A percentile compares a stretch with the other conserved stretches of the same genome.
These are phyloP conservation scores for Drosophila ogumai DNA, from an alignment of 1,140 invertebrate genomes.

Conservation along the genomic window DNA sequence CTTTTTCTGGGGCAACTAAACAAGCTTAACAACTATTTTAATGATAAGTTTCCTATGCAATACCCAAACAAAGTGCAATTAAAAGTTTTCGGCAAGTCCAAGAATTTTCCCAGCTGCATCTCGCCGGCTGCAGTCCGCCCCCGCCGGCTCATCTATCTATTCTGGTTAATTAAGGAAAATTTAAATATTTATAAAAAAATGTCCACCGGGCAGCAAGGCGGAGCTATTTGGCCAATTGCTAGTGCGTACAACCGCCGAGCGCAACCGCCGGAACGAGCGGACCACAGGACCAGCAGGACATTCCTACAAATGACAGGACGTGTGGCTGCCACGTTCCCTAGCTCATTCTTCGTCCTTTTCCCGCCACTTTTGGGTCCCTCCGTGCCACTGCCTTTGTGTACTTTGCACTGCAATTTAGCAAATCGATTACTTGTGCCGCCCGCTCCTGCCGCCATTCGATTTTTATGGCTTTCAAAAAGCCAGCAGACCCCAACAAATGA, in stretches of 20 bases:
- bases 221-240: slow-evolving; percentile 37
- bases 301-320: slow-evolving; percentile 57
- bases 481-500: slow-evolving; percentile 71
- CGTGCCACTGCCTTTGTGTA: slow-evolving; percentile 56
- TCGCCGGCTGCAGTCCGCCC: neutral
- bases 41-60: slow-evolving; percentile 61
- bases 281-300: slow-evolving; percentile 45
- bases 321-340: slow-evolving; percentile 16
- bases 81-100: slow-evolving; percentile 55
- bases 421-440: slow-evolving; percentile 74
- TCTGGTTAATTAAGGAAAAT: slow-evolving; percentile 48
- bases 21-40: slow-evolving; percentile 64
- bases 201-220: neutral
- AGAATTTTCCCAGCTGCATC: slow-evolving; percentile 43
- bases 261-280: slow-evolving; percentile 36
- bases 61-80: slow-evolving; percentile 65
- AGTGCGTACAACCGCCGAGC: slow-evolving; percentile 38
- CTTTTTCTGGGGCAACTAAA: slow-evolving; percentile 36
- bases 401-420: slow-evolving; percentile 80
- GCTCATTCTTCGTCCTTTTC: slow-evolving; percentile 3
- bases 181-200: slow-evolving; percentile 42
- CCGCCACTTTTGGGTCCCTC: slow-evolving; percentile 5
- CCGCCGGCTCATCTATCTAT: slow-evolving; percentile 15
- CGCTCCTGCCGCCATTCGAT: slow-evolving; percentile 60
- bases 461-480: slow-evolving; percentile 80